Evolutionary conservation across 2,888 invertebrate genomes (phyloP).

Genomic region (Eilema depressum): DNA sequence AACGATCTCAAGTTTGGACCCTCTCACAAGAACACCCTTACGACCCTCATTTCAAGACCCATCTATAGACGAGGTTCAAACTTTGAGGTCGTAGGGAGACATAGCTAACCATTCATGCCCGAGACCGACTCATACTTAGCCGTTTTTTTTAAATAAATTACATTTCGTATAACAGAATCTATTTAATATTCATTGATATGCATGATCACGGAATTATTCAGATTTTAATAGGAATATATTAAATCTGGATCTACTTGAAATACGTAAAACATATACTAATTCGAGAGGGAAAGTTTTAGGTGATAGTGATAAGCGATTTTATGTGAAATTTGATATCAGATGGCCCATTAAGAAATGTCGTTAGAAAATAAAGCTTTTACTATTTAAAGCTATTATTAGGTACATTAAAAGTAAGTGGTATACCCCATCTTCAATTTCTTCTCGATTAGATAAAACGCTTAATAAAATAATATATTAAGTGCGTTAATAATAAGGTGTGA

Average conservation of each 20-base stretch:
- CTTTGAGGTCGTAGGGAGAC: too few species aligned
- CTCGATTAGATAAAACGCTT: background rate
- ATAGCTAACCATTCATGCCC: too few species aligned
- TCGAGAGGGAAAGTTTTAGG: slow-evolving; percentile 23
- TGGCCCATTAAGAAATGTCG: slow-evolving; percentile 12
- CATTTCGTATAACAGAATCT: slow-evolving; percentile 10
- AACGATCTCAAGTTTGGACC: too few species aligned
- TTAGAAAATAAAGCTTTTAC: slow-evolving; percentile 6
- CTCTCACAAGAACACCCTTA: too few species aligned
- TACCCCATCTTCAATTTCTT: background rate
- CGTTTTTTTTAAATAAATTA: slow-evolving; percentile 1
- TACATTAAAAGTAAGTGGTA: slow-evolving; percentile 8
- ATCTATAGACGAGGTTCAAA: too few species aligned
- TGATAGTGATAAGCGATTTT: slow-evolving; percentile 13
- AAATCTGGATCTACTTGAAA: slow-evolving; percentile 17
- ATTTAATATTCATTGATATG: slow-evolving; percentile 19
- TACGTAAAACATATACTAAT: slow-evolving; percentile 11
- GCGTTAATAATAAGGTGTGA: slow-evolving; percentile 5
- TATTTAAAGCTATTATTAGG: background rate
- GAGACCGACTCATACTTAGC: too few species aligned
- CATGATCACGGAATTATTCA: slow-evolving; percentile 21
- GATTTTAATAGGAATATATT: slow-evolving; percentile 24
- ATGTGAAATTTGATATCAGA: slow-evolving; percentile 19
- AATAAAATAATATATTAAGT: background rate
- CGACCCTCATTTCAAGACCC: too few species aligned